These are phyloP conservation scores for Umimayanthus chanpuru DNA, from an alignment of 92 coral and sea anemone genomes.

Conservation along the genomic window DNA sequence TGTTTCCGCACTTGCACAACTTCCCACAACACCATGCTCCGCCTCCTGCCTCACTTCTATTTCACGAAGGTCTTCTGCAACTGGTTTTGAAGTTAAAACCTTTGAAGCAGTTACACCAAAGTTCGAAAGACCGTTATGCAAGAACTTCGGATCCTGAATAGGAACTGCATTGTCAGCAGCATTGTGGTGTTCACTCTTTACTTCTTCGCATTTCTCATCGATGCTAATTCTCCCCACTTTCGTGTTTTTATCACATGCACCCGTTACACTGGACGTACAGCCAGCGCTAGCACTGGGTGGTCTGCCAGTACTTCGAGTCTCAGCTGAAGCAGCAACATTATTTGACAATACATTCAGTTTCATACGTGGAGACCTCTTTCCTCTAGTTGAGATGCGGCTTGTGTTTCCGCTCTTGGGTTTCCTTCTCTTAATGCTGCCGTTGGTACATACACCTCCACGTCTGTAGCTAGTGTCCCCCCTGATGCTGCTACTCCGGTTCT, in stretches of 20 bases:
- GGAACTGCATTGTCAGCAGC: background rate
- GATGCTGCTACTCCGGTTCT: background rate
- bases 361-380: background rate
- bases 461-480: slow-evolving; percentile 7
- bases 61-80: background rate
- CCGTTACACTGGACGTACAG: background rate
- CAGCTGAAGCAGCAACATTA: background rate
- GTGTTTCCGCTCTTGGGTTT: background rate
- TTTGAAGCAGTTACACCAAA: background rate
- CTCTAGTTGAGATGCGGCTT: background rate
- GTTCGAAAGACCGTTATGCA: slow-evolving; percentile 4
- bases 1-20: background rate
- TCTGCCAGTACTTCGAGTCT: background rate
- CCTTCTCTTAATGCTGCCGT: slow-evolving; percentile 9
- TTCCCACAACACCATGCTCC: no score
- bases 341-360: background rate
- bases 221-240: background rate
- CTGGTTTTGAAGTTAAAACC: slow-evolving; percentile 5
- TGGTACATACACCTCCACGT: background rate
- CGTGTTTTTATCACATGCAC: background rate
- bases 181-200: background rate
- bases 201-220: background rate
- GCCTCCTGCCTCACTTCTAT: background rate
- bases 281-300: background rate
- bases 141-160: background rate